Evolutionary conservation across 2,113 vertebrate species (phyloP).

Genomic region (Vidua macroura): DNA sequence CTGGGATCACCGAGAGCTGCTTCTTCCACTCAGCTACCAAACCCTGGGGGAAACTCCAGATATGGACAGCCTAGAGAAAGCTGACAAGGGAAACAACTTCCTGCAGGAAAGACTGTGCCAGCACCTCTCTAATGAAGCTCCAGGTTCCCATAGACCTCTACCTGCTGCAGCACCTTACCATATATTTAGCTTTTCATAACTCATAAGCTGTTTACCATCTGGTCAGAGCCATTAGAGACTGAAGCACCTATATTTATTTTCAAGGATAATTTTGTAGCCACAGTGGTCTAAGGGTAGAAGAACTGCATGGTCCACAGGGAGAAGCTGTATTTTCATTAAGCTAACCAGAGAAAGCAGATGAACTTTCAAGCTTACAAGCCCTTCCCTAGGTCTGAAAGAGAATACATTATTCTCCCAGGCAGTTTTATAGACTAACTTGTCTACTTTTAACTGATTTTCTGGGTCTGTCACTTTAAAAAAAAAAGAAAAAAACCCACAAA

Average conservation of each 20-base stretch:
- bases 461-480: not conserved
- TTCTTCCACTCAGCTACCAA: not conserved
- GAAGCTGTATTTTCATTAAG: conserved; percentile 24
- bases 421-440: conserved; percentile 31
- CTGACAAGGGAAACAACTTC: not conserved
- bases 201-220: not conserved
- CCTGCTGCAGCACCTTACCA: not conserved
- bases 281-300: not conserved
- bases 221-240: not conserved
- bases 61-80: not conserved
- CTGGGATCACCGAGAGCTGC: not conserved
- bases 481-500: not conserved
- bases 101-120: not conserved
- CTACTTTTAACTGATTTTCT: conserved; percentile 27
- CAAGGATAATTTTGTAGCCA: not conserved
- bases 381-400: not conserved
- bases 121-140: not conserved
- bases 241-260: not conserved
- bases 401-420: conserved; percentile 14
- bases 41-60: not conserved
- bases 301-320: not conserved
- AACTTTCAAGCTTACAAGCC: conserved; percentile 10
- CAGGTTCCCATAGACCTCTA: not conserved
- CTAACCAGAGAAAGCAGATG: not conserved
- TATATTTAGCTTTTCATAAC: conserved; percentile 22